phyloP scores from a whole-genome alignment of 1,140 invertebrate species.

The Drosophila melanogaster region DNA sequence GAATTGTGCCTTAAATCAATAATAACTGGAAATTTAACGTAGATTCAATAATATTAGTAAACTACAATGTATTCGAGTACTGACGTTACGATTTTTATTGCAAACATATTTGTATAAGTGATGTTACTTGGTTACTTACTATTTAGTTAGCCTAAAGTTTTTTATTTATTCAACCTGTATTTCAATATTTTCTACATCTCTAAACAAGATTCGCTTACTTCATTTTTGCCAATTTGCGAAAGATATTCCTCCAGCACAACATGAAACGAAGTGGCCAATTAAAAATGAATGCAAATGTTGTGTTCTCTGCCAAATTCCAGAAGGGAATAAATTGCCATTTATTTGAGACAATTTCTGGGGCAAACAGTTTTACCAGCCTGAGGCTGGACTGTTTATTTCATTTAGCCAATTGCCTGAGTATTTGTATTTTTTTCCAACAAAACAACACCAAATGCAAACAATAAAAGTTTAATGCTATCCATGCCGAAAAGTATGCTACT shows the following conservation, averaged over 20 bases:
- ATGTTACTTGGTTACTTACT: too few species aligned
- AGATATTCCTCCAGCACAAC: not conserved
- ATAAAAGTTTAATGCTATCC: constrained; percentile 30
- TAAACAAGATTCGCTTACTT: not conserved
- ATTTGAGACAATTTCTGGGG: constrained; percentile 5
- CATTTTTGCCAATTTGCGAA: not conserved
- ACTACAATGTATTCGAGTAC: too few species aligned
- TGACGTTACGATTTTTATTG: too few species aligned
- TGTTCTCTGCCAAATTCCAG: not conserved
- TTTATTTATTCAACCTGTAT: too few species aligned
- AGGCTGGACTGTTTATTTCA: constrained; percentile 24
- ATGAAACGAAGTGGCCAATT: not conserved
- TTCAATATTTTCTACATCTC: not conserved
- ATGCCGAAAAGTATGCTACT: constrained; percentile 54
- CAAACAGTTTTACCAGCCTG: constrained; percentile 3
- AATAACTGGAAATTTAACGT: too few species aligned
- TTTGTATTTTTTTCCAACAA: constrained; percentile 32
- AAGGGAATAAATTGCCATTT: constrained; percentile 15
- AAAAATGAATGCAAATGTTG: not conserved
- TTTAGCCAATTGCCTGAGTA: constrained; percentile 15
- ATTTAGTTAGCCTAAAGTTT: too few species aligned
- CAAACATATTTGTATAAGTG: too few species aligned
- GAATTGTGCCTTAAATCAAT: too few species aligned
- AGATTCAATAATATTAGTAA: too few species aligned
- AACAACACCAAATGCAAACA: constrained; percentile 36